Percentiles rank a stretch among this genome's conserved stretches.
These are phyloP conservation scores for Oppia nitens DNA, from an alignment of 1,140 invertebrate genomes.

Conservation along the genomic window DNA sequence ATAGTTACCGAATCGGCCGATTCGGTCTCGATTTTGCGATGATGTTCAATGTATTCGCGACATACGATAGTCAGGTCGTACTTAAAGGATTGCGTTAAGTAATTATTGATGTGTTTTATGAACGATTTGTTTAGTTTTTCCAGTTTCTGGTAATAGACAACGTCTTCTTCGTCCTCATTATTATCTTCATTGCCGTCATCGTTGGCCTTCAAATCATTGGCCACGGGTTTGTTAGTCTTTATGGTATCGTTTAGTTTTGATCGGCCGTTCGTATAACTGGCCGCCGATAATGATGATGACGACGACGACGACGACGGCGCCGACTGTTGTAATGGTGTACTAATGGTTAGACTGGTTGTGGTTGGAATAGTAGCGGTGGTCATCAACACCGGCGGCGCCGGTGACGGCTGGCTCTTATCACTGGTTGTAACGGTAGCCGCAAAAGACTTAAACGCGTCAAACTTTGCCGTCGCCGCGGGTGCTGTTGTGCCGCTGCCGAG, in stretches of 20 bases:
- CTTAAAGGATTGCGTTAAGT: background rate
- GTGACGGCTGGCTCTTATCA: too few species aligned
- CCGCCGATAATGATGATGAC: background rate
- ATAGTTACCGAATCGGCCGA: too few species aligned
- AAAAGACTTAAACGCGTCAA: too few species aligned
- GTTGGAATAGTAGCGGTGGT: background rate
- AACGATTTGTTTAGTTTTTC: constrained; percentile 1
- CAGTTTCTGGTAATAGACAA: background rate
- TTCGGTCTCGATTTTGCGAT: background rate
- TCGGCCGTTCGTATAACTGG: background rate
- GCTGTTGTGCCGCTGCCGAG: too few species aligned
- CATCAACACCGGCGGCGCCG: background rate
- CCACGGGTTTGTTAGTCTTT: too few species aligned
- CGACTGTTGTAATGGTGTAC: background rate
- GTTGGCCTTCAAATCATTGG: background rate
- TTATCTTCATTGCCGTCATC: background rate
- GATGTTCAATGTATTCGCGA: constrained; percentile 1
- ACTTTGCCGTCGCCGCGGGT: too few species aligned
- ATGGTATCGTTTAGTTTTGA: too few species aligned
- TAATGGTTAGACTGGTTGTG: background rate
- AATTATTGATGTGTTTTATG: constrained; percentile 5
- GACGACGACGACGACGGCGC: background rate
- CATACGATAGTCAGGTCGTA: constrained; percentile 4
- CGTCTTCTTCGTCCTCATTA: background rate
- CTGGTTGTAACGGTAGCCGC: too few species aligned